phyloP scores from a whole-genome alignment of 2,113 vertebrate genomes.

The Notothenia coriiceps region DNA sequence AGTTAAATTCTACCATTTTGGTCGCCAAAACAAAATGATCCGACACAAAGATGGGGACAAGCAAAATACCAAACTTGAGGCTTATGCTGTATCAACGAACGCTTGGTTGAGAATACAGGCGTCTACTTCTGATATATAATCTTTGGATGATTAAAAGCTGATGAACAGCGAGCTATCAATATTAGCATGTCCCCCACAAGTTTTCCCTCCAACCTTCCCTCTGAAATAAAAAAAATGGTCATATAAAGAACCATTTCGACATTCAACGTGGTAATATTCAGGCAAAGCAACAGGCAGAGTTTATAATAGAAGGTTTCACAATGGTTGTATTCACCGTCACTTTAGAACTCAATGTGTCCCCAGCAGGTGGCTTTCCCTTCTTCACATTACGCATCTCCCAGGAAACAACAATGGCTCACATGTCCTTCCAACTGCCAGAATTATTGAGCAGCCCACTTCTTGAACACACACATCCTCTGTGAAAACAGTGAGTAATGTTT shows the following conservation, averaged over 20 bases:
- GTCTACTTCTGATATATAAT: too few relatives aligned
- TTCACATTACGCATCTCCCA: constrained; percentile 19
- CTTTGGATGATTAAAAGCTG: too few relatives aligned
- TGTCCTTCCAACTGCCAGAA: constrained; percentile 52
- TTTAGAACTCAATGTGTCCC: constrained; percentile 21
- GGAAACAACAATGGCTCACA: constrained; percentile 29
- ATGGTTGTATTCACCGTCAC: constrained; percentile 25
- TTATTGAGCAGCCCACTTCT: constrained; percentile 30
- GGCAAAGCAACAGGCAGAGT: neutral
- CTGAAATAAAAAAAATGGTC: neutral
- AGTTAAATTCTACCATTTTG: too few relatives aligned
- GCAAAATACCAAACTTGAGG: too few relatives aligned
- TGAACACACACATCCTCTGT: constrained; percentile 50
- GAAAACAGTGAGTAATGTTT: constrained; percentile 60
- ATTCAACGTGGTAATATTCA: constrained; percentile 15
- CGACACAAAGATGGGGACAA: too few relatives aligned
- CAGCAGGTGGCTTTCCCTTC: constrained; percentile 39
- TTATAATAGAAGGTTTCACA: constrained; percentile 29
- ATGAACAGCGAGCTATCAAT: neutral
- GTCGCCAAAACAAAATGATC: too few relatives aligned
- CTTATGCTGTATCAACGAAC: too few relatives aligned
- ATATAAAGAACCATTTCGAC: neutral
- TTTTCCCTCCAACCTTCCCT: neutral
- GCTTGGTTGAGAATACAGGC: too few relatives aligned
- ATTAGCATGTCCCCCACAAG: neutral